These are phyloP conservation scores for Drosophila watanabei DNA, from an alignment of 1,140 invertebrate genomes.

Conservation along the genomic window DNA sequence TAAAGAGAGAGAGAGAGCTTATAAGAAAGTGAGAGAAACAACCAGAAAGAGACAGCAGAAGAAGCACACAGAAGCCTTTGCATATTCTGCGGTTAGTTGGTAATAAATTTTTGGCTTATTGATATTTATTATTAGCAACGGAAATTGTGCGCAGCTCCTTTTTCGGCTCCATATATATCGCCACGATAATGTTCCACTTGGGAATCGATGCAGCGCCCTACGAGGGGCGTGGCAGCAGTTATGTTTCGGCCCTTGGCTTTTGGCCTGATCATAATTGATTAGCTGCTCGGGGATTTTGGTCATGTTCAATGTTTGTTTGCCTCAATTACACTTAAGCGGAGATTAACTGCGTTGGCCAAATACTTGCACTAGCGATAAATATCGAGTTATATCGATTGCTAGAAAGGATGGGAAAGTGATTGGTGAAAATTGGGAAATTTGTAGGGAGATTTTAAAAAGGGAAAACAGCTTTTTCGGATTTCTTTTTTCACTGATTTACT, in stretches of 20 bases:
- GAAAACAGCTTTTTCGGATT: too few relatives aligned
- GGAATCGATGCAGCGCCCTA: conserved; percentile 43
- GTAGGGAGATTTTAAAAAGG: neutral
- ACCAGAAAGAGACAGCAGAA: conserved; percentile 14
- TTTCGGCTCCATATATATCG: conserved; percentile 42
- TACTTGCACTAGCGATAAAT: conserved; percentile 26
- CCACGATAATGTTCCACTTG: conserved; percentile 50
- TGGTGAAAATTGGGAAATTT: neutral
- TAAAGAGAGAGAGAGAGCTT: conserved; percentile 3
- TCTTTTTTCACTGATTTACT: neutral
- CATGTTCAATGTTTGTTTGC: conserved; percentile 38
- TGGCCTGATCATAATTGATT: conserved; percentile 60
- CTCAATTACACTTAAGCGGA: conserved; percentile 48
- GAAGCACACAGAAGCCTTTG: conserved; percentile 33
- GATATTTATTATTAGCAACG: conserved; percentile 80
- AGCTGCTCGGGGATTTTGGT: conserved; percentile 25
- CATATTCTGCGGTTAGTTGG: conserved; percentile 72
- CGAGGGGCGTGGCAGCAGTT: conserved; percentile 18
- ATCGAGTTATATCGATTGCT: conserved; percentile 16
- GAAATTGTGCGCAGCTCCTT: conserved; percentile 57
- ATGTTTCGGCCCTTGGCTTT: conserved; percentile 18
- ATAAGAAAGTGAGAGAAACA: neutral
- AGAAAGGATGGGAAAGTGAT: neutral
- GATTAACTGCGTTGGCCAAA: conserved; percentile 41
- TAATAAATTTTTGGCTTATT: conserved; percentile 81